These are phyloP conservation scores for Lophotriccus pileatus DNA, from an alignment of 2,797 vertebrate genomes.

Conservation along the genomic window DNA sequence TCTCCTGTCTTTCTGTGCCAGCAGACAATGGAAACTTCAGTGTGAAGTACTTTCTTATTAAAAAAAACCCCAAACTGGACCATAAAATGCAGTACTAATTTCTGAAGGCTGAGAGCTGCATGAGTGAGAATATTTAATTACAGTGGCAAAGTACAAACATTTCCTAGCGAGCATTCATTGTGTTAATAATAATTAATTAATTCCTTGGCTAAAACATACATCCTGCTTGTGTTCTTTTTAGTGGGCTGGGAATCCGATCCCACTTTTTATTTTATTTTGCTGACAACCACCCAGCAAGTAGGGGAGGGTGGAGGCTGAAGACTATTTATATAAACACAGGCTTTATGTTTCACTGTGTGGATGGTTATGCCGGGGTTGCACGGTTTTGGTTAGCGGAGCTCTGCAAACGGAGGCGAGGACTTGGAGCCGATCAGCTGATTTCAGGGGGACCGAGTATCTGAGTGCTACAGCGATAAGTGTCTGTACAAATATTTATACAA, in stretches of 20 bases:
- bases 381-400: constrained; percentile 21
- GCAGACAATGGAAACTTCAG: background rate
- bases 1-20: background rate
- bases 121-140: constrained; percentile 38
- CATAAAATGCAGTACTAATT: background rate
- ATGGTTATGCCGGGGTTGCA: background rate
- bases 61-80: background rate
- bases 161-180: background rate
- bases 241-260: background rate
- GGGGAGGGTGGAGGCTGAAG: background rate
- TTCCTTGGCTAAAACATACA: background rate
- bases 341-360: constrained; percentile 28
- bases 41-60: background rate
- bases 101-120: background rate
- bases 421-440: constrained; percentile 20
- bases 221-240: background rate
- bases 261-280: constrained; percentile 39
- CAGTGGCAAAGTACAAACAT: background rate
- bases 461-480: constrained; percentile 65
- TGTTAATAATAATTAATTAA: constrained; percentile 50
- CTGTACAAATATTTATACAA: constrained; percentile 75
- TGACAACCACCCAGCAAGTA: background rate
- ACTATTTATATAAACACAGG: constrained; percentile 25
- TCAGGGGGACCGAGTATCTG: constrained; percentile 43
- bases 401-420: constrained; percentile 3